Evolutionary conservation across 2,113 vertebrate species (phyloP), one percentile per base, ranked within the genome.

Genomic region (Grantiella picta): DNA sequence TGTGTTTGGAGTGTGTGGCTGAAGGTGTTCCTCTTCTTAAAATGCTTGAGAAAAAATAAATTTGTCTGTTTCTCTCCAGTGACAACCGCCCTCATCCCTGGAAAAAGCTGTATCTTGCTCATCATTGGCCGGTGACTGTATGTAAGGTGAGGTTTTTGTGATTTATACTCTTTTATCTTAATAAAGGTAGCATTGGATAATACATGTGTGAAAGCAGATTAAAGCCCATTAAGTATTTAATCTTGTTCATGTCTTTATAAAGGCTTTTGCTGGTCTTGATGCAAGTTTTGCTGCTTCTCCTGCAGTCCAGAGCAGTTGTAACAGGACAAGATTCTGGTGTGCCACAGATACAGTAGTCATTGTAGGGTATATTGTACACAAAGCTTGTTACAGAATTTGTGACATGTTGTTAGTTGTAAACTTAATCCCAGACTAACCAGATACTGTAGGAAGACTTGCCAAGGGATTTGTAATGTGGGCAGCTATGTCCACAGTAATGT

Each of bases 41-140:
- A 92, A 53, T 78, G 8, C 18, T 81, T 70, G 38, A 72, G 35
- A 10, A 50, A 87, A 88, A 91, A 50, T 8, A 57, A 47, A 18
- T 60, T 76, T 86, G 4, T 78, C 7, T 80, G 49, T 96, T 35
- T 93, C 91, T 94, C 52, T 59, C 11, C 91, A 98, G 97, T n/a
- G 72, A 35, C 49, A 50, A 3, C 66, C 80, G 91, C 0, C 89
- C 89, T 42, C 97, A 96, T 7, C 57, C 89, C 17, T 98, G 98
- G 98, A 97, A 94, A 0, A 98, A 98, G 20, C 94, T 98, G 4
- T 97, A 97, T 56, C 85, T 98, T 92, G 98, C 96, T 73, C 98
- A 98, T 85, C 98, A 98, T 16, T 98, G 98, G 98, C 98, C 98
- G 7, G 96, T 97, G 17, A 98, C 98, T 5, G 97, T 98, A 17